phyloP scores from a whole-genome alignment of 2,888 invertebrate species.

The Amphipyra berbera region DNA sequence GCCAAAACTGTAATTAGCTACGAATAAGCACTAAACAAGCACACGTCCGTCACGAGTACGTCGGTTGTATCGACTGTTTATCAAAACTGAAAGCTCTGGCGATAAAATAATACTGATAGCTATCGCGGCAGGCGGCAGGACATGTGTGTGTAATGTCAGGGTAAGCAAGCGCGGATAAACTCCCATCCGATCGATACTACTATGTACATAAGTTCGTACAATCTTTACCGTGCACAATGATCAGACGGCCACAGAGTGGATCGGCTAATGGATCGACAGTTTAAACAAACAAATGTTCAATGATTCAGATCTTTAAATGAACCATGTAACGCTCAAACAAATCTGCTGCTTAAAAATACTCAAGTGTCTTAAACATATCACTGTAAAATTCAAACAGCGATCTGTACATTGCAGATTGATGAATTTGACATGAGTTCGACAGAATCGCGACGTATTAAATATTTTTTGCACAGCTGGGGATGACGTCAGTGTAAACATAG shows the following conservation, averaged over 20 bases:
- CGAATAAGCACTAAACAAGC: slow-evolving; percentile 49
- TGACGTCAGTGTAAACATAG: slow-evolving; percentile 70
- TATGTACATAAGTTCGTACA: slow-evolving; percentile 15
- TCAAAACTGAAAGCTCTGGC: slow-evolving; percentile 71
- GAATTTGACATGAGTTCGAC: slow-evolving; percentile 61
- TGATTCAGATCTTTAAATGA: slow-evolving; percentile 35
- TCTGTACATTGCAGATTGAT: slow-evolving; percentile 42
- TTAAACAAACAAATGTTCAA: slow-evolving; percentile 52
- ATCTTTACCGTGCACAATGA: slow-evolving; percentile 24
- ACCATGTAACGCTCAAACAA: slow-evolving; percentile 35
- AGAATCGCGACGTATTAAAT: slow-evolving; percentile 54
- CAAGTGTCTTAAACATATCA: slow-evolving; percentile 21
- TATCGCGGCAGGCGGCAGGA: slow-evolving; percentile 47
- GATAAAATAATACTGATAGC: slow-evolving; percentile 71
- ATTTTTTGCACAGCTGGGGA: slow-evolving; percentile 60
- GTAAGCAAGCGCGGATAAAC: slow-evolving; percentile 55
- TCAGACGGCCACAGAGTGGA: slow-evolving; percentile 31
- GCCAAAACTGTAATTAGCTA: neutral
- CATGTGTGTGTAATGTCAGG: slow-evolving; percentile 60
- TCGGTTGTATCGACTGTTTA: slow-evolving; percentile 74
- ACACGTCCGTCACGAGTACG: slow-evolving; percentile 74
- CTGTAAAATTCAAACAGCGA: slow-evolving; percentile 10
- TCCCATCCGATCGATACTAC: slow-evolving; percentile 44
- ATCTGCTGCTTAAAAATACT: slow-evolving; percentile 32
- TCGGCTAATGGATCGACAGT: slow-evolving; percentile 47